Evolutionary conservation across 2,113 vertebrate genomes (phyloP), one percentile per base, ranked within the genome.

Genomic region (Theristicus caerulescens): DNA sequence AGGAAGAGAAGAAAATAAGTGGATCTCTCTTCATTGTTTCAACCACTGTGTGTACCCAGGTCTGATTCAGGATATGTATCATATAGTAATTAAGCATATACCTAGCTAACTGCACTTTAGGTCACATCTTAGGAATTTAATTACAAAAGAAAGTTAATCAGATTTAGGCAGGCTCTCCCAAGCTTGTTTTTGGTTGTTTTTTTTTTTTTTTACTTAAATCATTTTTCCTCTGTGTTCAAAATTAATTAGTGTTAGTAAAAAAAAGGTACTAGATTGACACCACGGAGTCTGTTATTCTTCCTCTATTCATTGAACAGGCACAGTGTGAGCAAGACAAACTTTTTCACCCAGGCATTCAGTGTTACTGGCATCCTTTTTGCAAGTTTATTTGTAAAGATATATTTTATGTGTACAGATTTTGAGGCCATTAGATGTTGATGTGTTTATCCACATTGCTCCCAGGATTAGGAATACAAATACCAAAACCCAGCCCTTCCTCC

Each of bases 91-190:
- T 97, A 98, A 97, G 86, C 94, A 93, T 96, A 93, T 97, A 72
- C 51, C 87, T 96, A 90, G 38, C 87, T 94, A 97, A 95, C 80
- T 96, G 70, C 51, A 96, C 78, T 95, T 96, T 81, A 96, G 92
- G 93, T 96, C 73, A 59, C 77, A 96, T 97, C 93, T 92, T 95
- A 95, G 64, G 78, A 95, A 82, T 96, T 95, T 97, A 98, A 98
- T 97, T 97, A 96, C 58, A 76, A 96, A 72, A 93, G 55, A 88
- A 91, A 96, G 47, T 94, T 98, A 97, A 97, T 97, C 96, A 96
- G 80, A 90, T 74, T 79, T 71, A 82, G n/a, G 32, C 13, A 67
- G 38, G 40, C 22, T 83, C n/a, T 83, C 44, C 7, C 8, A 80
- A 80, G 26, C 0, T 15, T 61, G 6, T 24, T 61, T 14, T 15